These are phyloP conservation scores for Metellina segmentata DNA, from an alignment of 2,888 invertebrate genomes.

Conservation along the genomic window DNA sequence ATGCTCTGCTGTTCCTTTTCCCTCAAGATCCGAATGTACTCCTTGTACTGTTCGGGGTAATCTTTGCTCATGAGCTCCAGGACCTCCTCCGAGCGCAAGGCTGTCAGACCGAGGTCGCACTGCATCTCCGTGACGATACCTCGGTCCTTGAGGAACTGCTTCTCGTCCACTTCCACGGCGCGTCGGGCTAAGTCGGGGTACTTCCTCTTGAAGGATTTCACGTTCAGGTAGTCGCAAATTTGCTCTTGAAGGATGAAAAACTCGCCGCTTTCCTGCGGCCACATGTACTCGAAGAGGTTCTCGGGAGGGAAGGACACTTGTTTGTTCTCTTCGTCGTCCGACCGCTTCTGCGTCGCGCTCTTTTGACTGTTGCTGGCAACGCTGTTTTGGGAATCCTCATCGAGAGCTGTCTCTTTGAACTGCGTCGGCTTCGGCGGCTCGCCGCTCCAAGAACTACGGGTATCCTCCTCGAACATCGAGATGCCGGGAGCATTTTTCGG, in stretches of 20 bases:
- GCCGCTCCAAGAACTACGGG: conserved; percentile 74
- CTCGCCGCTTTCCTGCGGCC: conserved; percentile 85
- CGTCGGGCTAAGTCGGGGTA: conserved; percentile 93
- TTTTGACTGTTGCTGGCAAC: conserved; percentile 75
- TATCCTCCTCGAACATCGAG: conserved; percentile 75
- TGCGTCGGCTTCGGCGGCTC: conserved; percentile 63
- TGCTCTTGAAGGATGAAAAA: conserved; percentile 89
- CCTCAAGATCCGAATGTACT: conserved; percentile 71
- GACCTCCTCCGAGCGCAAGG: conserved; percentile 94
- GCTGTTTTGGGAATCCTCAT: conserved; percentile 73
- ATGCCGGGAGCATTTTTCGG: conserved; percentile 19
- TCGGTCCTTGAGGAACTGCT: conserved; percentile 91
- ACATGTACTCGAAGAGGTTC: conserved; percentile 95
- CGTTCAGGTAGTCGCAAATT: conserved; percentile 94
- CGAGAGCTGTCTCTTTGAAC: conserved; percentile 54
- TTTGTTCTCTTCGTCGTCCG: conserved; percentile 27
- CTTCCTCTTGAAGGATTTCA: conserved; percentile 97
- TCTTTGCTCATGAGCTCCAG: conserved; percentile 95
- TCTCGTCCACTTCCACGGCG: conserved; percentile 93
- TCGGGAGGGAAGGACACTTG: conserved; percentile 84
- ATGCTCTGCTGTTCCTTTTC: conserved; percentile 71
- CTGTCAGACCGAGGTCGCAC: conserved; percentile 96
- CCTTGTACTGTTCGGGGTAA: conserved; percentile 76
- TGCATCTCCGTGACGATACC: conserved; percentile 91
- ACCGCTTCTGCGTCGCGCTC: conserved; percentile 66